Conservation (phyloP, 2,113 vertebrate species). For the Cephalopterus ornatus region DNA sequence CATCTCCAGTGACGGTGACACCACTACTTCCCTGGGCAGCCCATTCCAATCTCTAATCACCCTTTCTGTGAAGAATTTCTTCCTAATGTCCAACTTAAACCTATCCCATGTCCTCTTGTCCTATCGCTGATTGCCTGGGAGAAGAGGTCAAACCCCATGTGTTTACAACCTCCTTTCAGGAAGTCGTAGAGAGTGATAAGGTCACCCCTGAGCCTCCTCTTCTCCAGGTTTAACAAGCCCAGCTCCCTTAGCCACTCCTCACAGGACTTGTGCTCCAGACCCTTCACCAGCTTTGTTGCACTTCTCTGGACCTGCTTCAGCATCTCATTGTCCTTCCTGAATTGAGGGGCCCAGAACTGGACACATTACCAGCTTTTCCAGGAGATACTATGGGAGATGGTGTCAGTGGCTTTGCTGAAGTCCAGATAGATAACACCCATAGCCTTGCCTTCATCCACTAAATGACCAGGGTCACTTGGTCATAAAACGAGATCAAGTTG, state of each 20-base stretch:
- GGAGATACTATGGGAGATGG: neutral
- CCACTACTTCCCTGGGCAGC: neutral
- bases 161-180: neutral
- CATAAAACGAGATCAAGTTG: neutral
- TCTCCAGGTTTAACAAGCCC: neutral
- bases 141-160: neutral
- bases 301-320: neutral
- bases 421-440: neutral
- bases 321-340: neutral
- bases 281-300: neutral
- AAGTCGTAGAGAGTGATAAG: neutral
- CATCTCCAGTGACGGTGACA: neutral
- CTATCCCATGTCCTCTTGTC: neutral
- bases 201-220: neutral
- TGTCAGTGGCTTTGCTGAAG: neutral
- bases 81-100: neutral
- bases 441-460: neutral
- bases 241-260: neutral
- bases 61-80: neutral
- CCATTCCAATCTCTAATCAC: neutral
- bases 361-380: neutral
- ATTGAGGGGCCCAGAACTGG: neutral
- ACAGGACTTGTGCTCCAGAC: neutral
- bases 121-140: neutral
- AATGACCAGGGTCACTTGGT: neutral